Conservation (phyloP, 1,140 invertebrate species). For the Acyrthosiphon pisum region DNA sequence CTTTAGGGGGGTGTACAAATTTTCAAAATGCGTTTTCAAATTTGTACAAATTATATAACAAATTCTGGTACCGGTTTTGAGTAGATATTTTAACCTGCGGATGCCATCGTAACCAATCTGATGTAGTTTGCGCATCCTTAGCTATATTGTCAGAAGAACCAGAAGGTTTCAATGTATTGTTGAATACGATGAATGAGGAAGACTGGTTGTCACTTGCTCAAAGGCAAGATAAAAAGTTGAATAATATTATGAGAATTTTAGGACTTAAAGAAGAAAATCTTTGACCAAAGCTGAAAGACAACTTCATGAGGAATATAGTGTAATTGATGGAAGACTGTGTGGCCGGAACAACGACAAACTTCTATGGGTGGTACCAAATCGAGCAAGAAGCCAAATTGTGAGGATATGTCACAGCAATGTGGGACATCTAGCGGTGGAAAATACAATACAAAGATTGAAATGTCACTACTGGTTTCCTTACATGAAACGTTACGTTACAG, state of each 20-base stretch:
- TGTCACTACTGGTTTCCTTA: neutral
- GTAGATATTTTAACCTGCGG: too few species aligned
- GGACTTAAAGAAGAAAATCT: too few species aligned
- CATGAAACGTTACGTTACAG: neutral
- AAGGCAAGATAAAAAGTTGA: neutral
- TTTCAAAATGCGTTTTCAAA: too few species aligned
- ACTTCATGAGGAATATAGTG: neutral
- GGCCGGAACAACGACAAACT: too few species aligned
- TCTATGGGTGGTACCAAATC: slow-evolving; percentile 8
- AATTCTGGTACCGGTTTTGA: too few species aligned
- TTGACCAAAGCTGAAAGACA: neutral
- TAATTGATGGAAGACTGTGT: slow-evolving; percentile 13
- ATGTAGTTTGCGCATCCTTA: too few species aligned
- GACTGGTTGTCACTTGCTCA: neutral
- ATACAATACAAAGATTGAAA: neutral
- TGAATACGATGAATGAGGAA: neutral
- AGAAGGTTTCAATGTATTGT: neutral
- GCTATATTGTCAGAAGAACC: neutral
- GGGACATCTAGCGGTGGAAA: neutral
- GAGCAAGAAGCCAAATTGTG: neutral
- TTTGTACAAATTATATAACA: too few species aligned
- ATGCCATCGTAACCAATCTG: too few species aligned
- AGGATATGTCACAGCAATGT: neutral
- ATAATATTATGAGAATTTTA: neutral
- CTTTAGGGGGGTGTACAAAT: too few species aligned